Conservation (phyloP, 2,888 invertebrate genomes). For the Monoplex corrugatus region DNA sequence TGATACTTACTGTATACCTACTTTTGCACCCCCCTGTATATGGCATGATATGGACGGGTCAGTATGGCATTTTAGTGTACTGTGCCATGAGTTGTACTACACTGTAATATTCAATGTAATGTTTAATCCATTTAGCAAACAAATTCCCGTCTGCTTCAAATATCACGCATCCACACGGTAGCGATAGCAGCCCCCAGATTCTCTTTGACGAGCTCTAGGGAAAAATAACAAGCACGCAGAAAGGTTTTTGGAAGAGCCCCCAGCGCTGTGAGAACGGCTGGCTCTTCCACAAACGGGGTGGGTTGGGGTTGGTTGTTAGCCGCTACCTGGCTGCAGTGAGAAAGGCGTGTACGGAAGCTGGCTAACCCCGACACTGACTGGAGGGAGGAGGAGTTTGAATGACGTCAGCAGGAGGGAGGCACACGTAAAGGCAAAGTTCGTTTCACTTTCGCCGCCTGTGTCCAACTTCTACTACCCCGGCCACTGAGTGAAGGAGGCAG, state of each 20-base stretch:
- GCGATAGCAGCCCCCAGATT: not conserved
- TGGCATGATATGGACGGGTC: no score
- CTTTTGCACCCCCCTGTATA: no score
- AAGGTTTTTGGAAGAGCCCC: not conserved
- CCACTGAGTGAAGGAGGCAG: conserved; percentile 29
- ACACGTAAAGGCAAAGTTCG: not conserved
- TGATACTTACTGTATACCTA: no score
- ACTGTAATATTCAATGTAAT: no score
- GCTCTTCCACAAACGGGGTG: not conserved
- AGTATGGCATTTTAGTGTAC: no score
- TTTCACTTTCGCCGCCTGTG: conserved; percentile 25
- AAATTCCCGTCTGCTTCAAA: no score
- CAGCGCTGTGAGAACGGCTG: not conserved
- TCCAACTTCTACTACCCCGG: not conserved
- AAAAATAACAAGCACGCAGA: not conserved
- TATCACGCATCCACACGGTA: no score
- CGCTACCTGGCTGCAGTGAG: not conserved
- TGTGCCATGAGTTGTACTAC: no score
- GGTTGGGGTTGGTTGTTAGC: no score
- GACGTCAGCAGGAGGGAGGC: conserved; percentile 1
- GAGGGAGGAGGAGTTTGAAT: conserved; percentile 1
- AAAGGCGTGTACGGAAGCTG: conserved; percentile 9
- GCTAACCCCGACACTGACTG: not conserved
- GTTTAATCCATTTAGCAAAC: no score
- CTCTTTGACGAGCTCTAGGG: not conserved